These are phyloP conservation scores for Crotophaga sulcirostris DNA, from an alignment of 2,113 vertebrate genomes.

Conservation along the genomic window DNA sequence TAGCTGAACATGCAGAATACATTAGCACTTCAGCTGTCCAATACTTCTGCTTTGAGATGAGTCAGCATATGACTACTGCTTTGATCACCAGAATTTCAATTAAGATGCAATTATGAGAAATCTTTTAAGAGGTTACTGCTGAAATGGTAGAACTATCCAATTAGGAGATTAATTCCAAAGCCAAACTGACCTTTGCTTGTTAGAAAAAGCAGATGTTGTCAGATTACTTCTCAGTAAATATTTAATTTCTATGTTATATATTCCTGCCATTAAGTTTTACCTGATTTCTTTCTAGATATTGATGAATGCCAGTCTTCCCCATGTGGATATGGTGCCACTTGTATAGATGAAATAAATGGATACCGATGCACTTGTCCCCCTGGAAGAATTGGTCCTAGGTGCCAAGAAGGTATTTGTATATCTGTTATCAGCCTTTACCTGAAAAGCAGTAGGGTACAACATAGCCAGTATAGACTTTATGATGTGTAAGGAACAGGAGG, in stretches of 20 bases:
- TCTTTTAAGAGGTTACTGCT: background rate
- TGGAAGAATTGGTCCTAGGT: conserved; percentile 84
- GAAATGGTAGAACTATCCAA: background rate
- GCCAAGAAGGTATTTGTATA: conserved; percentile 84
- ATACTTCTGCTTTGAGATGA: background rate
- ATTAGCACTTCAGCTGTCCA: background rate
- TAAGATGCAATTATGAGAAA: background rate
- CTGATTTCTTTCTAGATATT: conserved; percentile 79
- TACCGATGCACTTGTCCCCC: conserved; percentile 88
- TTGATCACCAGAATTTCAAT: background rate
- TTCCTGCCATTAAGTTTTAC: background rate
- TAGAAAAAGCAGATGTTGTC: background rate
- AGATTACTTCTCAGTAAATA: background rate
- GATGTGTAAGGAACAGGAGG: background rate
- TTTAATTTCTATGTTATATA: background rate
- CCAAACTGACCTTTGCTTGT: background rate
- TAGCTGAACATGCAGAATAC: background rate
- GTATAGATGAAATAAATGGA: conserved; percentile 90
- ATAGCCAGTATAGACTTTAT: background rate
- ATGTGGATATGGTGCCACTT: conserved; percentile 90
- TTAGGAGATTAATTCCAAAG: background rate
- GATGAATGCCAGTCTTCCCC: conserved; percentile 96
- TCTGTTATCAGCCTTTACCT: background rate
- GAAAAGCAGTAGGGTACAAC: background rate
- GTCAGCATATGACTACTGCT: background rate